These are phyloP conservation scores for Eudemis profundana DNA, from an alignment of 2,888 invertebrate genomes.

Conservation along the genomic window DNA sequence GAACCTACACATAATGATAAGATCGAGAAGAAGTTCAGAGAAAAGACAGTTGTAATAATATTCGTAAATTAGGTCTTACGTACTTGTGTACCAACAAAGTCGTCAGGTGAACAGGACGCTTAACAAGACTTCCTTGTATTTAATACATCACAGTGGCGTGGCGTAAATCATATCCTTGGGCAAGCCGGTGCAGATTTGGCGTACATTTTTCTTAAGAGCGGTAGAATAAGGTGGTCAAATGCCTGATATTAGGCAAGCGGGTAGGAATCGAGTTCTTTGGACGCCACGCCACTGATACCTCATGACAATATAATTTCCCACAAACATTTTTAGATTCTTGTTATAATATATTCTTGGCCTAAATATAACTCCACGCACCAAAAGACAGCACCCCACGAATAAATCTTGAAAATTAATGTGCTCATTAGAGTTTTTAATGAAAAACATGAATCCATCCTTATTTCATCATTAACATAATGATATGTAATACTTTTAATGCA, in stretches of 20 bases:
- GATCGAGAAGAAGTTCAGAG: not conserved
- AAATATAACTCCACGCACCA: constrained; percentile 1
- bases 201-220: too few species aligned
- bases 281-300: not conserved
- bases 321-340: not conserved
- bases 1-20: too few species aligned
- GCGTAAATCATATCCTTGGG: too few species aligned
- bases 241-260: too few species aligned
- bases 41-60: not conserved
- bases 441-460: not conserved
- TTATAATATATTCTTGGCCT: not conserved
- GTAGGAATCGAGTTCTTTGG: too few species aligned
- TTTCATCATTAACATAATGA: constrained; percentile 20
- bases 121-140: too few species aligned
- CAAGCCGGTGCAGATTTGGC: too few species aligned
- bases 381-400: constrained; percentile 7
- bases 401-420: constrained; percentile 9
- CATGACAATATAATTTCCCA: not conserved
- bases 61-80: too few species aligned
- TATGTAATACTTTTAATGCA: constrained; percentile 33
- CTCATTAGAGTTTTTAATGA: constrained; percentile 22
- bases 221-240: too few species aligned
- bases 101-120: too few species aligned
- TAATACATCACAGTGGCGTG: too few species aligned
- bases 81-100: too few species aligned